Conservation (phyloP, 1,140 invertebrate genomes). For the Cryptotermes secundus region DNA sequence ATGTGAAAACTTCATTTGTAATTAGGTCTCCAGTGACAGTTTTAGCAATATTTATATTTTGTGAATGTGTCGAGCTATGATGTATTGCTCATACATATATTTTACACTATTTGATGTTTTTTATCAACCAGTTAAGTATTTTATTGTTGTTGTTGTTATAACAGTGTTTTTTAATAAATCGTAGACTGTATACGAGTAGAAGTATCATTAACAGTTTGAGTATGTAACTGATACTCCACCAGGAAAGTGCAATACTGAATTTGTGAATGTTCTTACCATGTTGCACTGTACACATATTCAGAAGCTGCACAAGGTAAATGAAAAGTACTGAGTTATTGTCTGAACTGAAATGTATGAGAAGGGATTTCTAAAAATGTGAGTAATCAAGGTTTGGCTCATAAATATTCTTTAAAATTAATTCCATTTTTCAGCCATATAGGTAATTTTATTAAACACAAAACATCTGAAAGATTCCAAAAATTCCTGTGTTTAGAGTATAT, state of each 20-base stretch:
- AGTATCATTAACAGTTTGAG: not conserved
- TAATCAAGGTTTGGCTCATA: too few relatives aligned
- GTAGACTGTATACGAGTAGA: slow-evolving; percentile 13
- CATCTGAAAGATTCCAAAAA: too few relatives aligned
- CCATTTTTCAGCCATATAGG: too few relatives aligned
- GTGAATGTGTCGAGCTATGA: not conserved
- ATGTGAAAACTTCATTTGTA: not conserved
- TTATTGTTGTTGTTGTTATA: slow-evolving; percentile 8
- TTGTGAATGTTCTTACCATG: not conserved
- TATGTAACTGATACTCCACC: not conserved
- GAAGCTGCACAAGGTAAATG: too few relatives aligned
- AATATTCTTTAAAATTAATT: too few relatives aligned
- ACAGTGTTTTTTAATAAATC: slow-evolving; percentile 5
- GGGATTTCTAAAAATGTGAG: too few relatives aligned
- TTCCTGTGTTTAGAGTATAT: too few relatives aligned
- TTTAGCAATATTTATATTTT: not conserved
- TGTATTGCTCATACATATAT: not conserved
- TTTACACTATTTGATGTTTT: slow-evolving; percentile 11
- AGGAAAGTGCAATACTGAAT: not conserved
- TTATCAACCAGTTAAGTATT: not conserved
- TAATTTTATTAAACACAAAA: too few relatives aligned
- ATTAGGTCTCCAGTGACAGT: not conserved
- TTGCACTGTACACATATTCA: too few relatives aligned
- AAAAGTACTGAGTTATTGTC: too few relatives aligned
- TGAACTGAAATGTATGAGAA: too few relatives aligned